A percentile compares a stretch with the other conserved stretches of the same genome.
These are phyloP conservation scores for Lypha dubia DNA, from an alignment of 2,888 invertebrate genomes.

Conservation along the genomic window DNA sequence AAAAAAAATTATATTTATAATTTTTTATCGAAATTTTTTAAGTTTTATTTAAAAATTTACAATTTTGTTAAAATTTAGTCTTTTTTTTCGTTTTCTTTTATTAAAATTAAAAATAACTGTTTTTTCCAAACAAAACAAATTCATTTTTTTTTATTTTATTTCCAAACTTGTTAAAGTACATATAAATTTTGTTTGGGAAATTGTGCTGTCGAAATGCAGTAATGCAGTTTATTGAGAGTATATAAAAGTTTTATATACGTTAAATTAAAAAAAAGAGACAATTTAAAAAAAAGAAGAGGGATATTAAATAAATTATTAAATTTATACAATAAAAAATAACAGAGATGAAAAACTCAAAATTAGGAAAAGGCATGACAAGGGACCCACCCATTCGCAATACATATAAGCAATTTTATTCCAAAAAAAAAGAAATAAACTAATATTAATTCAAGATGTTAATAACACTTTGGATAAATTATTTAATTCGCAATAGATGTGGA, in stretches of 20 bases:
- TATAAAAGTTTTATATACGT: slow-evolving; percentile 69
- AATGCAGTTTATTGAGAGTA: slow-evolving; percentile 78
- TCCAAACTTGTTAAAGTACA: slow-evolving; percentile 6
- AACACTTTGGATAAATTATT: too few relatives aligned
- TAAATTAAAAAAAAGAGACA: slow-evolving; percentile 6
- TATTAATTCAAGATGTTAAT: too few relatives aligned
- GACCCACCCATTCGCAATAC: too few relatives aligned
- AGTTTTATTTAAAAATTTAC: slow-evolving; percentile 58
- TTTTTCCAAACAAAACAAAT: slow-evolving; percentile 33
- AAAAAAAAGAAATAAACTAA: too few relatives aligned
- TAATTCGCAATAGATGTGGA: too few relatives aligned
- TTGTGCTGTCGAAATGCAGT: slow-evolving; percentile 74
- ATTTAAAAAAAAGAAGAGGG: not conserved
- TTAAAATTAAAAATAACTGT: slow-evolving; percentile 21
- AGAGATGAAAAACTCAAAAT: not conserved
- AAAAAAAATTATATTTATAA: slow-evolving; percentile 50
- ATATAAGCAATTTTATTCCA: too few relatives aligned
- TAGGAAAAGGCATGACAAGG: not conserved
- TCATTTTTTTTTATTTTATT: slow-evolving; percentile 19
- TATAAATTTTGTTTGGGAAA: slow-evolving; percentile 43
- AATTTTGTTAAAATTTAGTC: slow-evolving; percentile 56
- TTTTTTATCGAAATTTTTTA: slow-evolving; percentile 54
- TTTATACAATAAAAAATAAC: slow-evolving; percentile 5
- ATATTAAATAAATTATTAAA: not conserved
- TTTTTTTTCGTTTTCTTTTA: slow-evolving; percentile 20